A percentile compares a stretch with the other conserved stretches of the same genome.
Conservation (phyloP, 1,140 invertebrate genomes). For the Caenorhabditis remanei region DNA sequence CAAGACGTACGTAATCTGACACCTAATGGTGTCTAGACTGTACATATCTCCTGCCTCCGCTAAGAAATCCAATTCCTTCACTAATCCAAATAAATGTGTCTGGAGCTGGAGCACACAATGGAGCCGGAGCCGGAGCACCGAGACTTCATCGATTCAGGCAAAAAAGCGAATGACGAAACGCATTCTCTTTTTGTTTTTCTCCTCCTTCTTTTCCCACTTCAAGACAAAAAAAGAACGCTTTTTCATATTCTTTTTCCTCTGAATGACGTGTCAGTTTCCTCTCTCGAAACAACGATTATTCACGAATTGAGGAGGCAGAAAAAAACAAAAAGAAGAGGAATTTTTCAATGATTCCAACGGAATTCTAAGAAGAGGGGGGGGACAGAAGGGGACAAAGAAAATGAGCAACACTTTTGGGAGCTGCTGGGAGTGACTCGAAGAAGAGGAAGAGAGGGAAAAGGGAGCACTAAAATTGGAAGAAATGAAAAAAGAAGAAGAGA, state of each 20-base stretch:
- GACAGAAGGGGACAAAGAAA: not conserved
- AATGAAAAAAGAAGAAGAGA: not conserved
- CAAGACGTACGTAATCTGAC: no score
- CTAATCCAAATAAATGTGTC: not conserved
- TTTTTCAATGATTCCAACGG: not conserved
- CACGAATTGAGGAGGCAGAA: not conserved
- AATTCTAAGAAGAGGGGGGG: not conserved
- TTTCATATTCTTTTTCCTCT: not conserved
- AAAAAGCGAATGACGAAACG: not conserved
- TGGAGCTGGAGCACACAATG: not conserved
- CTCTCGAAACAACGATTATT: conserved; percentile 21
- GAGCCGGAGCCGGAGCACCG: not conserved
- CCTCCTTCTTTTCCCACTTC: not conserved
- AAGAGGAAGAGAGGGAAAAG: no score
- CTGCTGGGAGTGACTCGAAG: not conserved
- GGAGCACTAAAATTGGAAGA: no score
- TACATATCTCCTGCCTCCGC: no score
- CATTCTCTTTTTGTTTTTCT: conserved; percentile 18
- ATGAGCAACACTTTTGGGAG: not conserved
- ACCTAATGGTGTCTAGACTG: no score
- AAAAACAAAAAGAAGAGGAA: not conserved
- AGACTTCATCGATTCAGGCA: conserved; percentile 27
- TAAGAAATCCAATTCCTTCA: not conserved
- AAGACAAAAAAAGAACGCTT: not conserved
- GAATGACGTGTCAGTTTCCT: not conserved